A percentile compares a stretch with the other conserved stretches of the same genome.
Conservation (phyloP, 2,113 vertebrate genomes). For the Oryzias celebensis region DNA sequence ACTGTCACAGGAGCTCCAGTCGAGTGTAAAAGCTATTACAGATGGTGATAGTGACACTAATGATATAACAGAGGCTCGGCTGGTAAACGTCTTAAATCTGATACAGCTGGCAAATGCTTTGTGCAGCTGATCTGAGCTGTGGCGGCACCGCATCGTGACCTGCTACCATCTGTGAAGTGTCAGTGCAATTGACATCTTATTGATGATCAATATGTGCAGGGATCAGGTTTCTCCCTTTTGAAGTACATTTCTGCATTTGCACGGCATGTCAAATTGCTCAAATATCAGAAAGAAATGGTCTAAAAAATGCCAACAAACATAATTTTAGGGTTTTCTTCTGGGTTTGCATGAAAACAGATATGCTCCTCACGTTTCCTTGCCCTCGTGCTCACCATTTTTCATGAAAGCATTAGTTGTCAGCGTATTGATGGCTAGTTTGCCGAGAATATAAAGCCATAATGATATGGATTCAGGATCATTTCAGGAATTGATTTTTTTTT, state of each 20-base stretch:
- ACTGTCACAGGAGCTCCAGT: constrained; percentile 49
- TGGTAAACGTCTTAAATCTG: constrained; percentile 37
- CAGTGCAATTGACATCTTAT: constrained; percentile 10
- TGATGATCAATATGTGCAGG: constrained; percentile 8
- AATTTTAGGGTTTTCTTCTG: constrained; percentile 37
- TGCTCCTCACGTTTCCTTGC: constrained; percentile 10
- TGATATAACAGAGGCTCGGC: constrained; percentile 42
- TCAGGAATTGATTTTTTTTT: constrained; percentile 75
- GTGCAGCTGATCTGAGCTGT: constrained; percentile 31
- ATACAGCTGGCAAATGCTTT: constrained; percentile 37
- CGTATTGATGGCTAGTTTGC: constrained; percentile 72
- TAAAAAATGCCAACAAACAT: constrained; percentile 14
- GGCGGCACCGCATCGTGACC: constrained; percentile 20
- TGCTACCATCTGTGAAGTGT: constrained; percentile 23
- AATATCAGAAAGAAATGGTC: constrained; percentile 11
- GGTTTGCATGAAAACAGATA: constrained; percentile 24
- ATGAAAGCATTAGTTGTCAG: constrained; percentile 65
- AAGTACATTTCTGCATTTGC: constrained; percentile 4
- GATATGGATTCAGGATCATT: constrained; percentile 78
- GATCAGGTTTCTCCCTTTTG: constrained; percentile 4
- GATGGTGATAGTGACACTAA: constrained; percentile 59
- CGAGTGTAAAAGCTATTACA: constrained; percentile 46
- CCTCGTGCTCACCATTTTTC: constrained; percentile 11
- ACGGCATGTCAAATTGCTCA: constrained; percentile 11
- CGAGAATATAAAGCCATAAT: constrained; percentile 74